Percentiles rank a stretch among this genome's conserved stretches.
Evolutionary conservation across 1,140 invertebrate genomes (phyloP).

Genomic region (Eubasilissa regina): DNA sequence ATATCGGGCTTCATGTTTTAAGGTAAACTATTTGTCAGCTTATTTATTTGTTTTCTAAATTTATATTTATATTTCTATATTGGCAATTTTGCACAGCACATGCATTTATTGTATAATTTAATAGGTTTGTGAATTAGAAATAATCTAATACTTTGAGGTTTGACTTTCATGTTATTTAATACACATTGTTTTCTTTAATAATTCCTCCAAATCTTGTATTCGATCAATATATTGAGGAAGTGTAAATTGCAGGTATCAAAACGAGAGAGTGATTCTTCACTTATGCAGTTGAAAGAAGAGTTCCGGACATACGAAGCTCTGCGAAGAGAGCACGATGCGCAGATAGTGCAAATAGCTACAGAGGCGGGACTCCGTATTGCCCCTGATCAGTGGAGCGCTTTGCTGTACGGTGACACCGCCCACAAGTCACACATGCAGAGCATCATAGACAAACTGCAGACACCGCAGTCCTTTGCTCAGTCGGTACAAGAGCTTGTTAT

Average conservation of each 20-base stretch:
- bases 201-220: neutral
- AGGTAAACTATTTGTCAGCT: constrained; percentile 75
- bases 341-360: constrained; percentile 97
- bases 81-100: too few species aligned
- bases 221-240: neutral
- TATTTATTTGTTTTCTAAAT: neutral
- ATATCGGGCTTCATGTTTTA: constrained; percentile 98
- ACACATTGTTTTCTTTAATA: neutral
- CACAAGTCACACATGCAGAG: constrained; percentile 99
- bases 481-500: constrained; percentile 94
- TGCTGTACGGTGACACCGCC: constrained; percentile 94
- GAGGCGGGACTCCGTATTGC: constrained; percentile 97
- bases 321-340: constrained; percentile 96
- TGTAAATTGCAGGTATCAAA: constrained; percentile 86
- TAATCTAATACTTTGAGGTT: too few species aligned
- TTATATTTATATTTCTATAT: too few species aligned
- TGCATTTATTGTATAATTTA: too few species aligned
- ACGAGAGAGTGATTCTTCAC: constrained; percentile 95
- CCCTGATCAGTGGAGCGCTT: constrained; percentile 97
- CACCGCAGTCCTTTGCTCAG: constrained; percentile 91
- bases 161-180: too few species aligned
- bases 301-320: constrained; percentile 95
- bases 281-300: constrained; percentile 99
- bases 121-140: too few species aligned
- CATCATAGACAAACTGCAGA: constrained; percentile 96